phyloP scores from a whole-genome alignment of 2,113 vertebrate genomes.

The Neomonachus schauinslandi region DNA sequence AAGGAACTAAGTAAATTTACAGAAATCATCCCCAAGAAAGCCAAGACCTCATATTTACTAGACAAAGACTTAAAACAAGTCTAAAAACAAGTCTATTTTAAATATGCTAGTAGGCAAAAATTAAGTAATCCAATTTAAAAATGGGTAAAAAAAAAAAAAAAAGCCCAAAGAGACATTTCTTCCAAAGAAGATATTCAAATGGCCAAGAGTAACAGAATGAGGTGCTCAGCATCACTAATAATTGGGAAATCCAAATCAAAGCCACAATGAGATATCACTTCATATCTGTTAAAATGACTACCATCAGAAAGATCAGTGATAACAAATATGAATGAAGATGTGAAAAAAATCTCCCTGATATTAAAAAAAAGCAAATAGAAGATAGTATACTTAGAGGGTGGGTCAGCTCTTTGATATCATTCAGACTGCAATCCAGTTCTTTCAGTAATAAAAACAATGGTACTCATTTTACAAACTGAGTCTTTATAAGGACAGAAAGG shows the following conservation, averaged over 20 bases:
- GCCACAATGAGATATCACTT: neutral
- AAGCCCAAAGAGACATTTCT: neutral
- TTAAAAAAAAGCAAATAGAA: neutral
- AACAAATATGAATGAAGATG: neutral
- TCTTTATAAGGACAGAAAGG: neutral
- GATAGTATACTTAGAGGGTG: neutral
- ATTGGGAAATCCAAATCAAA: neutral
- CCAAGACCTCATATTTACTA: neutral
- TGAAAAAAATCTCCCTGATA: neutral
- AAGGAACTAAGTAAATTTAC: neutral
- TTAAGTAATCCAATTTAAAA: neutral
- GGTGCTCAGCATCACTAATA: neutral
- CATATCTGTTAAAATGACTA: neutral
- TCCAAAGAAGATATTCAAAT: neutral
- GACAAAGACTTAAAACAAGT: neutral
- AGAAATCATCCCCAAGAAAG: neutral
- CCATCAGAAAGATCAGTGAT: neutral
- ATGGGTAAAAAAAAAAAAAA: neutral
- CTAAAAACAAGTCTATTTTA: neutral
- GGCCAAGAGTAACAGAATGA: neutral
- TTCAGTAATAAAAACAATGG: neutral
- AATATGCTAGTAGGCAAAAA: neutral
- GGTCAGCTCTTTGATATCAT: neutral
- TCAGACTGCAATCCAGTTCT: neutral
- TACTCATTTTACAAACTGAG: neutral